A percentile compares a stretch with the other conserved stretches of the same genome.
These are phyloP conservation scores for Gymnodraco acuticeps DNA, from an alignment of 2,797 vertebrate species.

Conservation along the genomic window DNA sequence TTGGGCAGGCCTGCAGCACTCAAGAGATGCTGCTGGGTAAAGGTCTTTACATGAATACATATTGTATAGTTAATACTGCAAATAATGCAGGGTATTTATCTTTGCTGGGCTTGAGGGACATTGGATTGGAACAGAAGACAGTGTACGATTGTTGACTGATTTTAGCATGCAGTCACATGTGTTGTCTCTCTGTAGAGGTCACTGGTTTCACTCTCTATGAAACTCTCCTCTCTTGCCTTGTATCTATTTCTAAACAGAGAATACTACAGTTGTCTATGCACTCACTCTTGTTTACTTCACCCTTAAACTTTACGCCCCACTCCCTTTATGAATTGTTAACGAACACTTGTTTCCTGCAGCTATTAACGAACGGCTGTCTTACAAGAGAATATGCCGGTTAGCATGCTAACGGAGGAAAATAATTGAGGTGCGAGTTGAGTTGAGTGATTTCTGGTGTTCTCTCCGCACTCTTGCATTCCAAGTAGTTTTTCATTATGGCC, in stretches of 20 bases:
- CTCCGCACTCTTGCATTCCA: not conserved
- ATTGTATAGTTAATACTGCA: conserved; percentile 4
- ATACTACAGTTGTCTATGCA: conserved; percentile 1
- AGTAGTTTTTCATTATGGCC: not conserved
- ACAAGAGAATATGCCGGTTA: conserved; percentile 1
- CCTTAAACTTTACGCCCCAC: conserved; percentile 14
- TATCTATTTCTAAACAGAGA: conserved; percentile 37
- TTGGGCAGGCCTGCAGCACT: not conserved
- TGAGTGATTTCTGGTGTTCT: conserved; percentile 15
- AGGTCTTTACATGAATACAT: conserved; percentile 8
- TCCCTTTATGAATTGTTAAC: conserved; percentile 42
- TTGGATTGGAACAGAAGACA: not conserved
- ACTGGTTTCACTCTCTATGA: not conserved
- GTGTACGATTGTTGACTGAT: conserved; percentile 16
- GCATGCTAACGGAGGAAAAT: not conserved
- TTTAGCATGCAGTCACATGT: conserved; percentile 1
- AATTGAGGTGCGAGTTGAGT: conserved; percentile 2
- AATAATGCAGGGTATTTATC: conserved; percentile 28
- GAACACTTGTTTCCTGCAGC: conserved; percentile 14
- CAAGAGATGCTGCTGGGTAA: conserved; percentile 10
- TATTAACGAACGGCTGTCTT: conserved; percentile 23
- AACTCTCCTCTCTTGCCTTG: not conserved
- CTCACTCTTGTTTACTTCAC: conserved; percentile 27
- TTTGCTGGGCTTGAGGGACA: conserved; percentile 17
- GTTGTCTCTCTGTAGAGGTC: conserved; percentile 12